Base-by-base conservation (phyloP, 2,113 vertebrate species). In the Oncorhynchus gorbuscha region DNA sequence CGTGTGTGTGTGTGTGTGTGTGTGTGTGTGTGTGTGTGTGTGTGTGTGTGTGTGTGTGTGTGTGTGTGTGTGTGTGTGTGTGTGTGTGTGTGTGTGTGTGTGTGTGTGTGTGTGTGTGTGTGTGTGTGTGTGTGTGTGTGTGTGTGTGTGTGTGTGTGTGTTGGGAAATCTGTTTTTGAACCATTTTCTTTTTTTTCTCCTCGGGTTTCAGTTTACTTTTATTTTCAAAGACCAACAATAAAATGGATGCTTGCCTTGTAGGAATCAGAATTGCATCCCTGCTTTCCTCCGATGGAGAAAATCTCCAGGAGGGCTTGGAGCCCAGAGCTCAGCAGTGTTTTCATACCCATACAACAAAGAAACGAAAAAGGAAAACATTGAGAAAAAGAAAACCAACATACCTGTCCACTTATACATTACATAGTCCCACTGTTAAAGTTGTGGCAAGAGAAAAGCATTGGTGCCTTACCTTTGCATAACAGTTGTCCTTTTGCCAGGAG, bases 381-480 rank as follows among this genome's bases (percentile, higher is more conserved):
- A 76, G 65, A 61, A 71, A 76, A 69, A 26, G 76, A 74, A 68
- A 68, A 71, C 18, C 61, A 61, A 71, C 18, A 30, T 73, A 64
- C 30, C 67, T 48, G 45, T 22, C 26, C 45, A 78, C 24, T 70
- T 78, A 71, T 28, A 69, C 18, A 30, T 51, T 74, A 76, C 76
- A 88, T 80, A 77, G 58, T 16, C 75, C 72, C 76, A 20, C 67
- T 49, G 59, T 49, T 69, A 64, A 51, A 16, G 66, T 24, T 28
- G 75, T 88, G 93, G 92, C 90, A 91, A 82, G 90, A 92, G 90
- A 89, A 93, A 28, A 91, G 92, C 91, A 93, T 89, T 85, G 92
- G 94, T 96, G 95, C 94, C 94, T 96, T 96, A 35, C 93, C 89
- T 92, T 91, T 95, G 80, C 92, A 83, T 82, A 89, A 91, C 84